Evolutionary conservation across 2,888 invertebrate genomes (phyloP).

Genomic region (Leptinotarsa tumamoca): DNA sequence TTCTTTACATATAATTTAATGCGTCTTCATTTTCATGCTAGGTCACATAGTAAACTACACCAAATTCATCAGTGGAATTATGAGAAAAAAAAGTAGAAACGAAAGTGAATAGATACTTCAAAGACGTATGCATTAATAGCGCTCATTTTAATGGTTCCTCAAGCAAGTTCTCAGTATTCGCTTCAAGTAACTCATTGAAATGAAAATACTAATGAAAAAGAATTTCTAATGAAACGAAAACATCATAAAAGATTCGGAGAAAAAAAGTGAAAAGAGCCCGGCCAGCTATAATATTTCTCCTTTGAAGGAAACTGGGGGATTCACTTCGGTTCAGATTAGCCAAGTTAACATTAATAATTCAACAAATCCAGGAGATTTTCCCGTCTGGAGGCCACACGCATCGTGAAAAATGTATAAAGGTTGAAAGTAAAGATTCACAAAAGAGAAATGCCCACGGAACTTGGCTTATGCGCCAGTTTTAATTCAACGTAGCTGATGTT

Average conservation of each 20-base stretch:
- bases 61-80: no score
- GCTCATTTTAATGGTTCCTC: no score
- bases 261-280: conserved; percentile 28
- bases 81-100: no score
- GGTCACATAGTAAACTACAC: no score
- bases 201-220: background rate
- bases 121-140: no score
- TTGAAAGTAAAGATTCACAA: conserved; percentile 44
- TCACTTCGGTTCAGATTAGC: conserved; percentile 58
- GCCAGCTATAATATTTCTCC: conserved; percentile 42
- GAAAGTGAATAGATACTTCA: no score
- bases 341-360: conserved; percentile 61
- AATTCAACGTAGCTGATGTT: conserved; percentile 30
- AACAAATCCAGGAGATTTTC: conserved; percentile 53
- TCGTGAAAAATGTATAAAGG: conserved; percentile 49
- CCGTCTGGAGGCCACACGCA: conserved; percentile 48
- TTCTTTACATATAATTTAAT: no score
- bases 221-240: conserved; percentile 19
- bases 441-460: conserved; percentile 36
- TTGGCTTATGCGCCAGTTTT: conserved; percentile 32
- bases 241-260: conserved; percentile 14
- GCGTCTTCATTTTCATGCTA: no score
- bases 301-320: conserved; percentile 48
- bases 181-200: background rate
- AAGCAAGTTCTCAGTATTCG: no score